A percentile compares a stretch with the other conserved stretches of the same genome.
phyloP scores from a whole-genome alignment of 1,140 invertebrate species.

The Cydia fagiglandana region DNA sequence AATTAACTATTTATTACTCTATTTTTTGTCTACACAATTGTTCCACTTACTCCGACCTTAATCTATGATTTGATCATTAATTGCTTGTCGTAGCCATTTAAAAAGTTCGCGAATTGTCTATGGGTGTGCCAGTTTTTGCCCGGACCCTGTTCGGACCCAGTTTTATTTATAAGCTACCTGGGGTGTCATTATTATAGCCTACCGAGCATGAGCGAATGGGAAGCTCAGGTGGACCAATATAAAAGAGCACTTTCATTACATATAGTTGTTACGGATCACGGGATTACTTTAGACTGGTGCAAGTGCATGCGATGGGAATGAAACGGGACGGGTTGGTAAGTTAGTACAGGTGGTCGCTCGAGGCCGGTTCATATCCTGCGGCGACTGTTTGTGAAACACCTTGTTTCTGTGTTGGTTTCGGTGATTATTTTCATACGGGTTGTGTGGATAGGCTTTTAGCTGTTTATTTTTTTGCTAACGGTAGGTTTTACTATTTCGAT shows the following conservation, averaged over 20 bases:
- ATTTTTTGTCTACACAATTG: conserved; percentile 15
- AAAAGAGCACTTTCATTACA: not conserved
- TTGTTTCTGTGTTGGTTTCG: conserved; percentile 31
- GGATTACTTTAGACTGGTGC: not conserved
- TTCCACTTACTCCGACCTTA: conserved; percentile 6
- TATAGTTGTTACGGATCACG: not conserved
- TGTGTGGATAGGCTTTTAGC: not conserved
- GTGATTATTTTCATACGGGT: conserved; percentile 20
- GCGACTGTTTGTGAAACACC: conserved; percentile 43
- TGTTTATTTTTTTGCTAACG: not conserved
- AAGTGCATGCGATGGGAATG: not conserved
- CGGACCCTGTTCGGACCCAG: conserved; percentile 5
- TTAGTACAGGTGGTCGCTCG: conserved; percentile 33
- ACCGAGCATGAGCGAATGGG: not conserved
- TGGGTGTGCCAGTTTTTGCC: conserved; percentile 17
- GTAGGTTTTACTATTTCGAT: not conserved
- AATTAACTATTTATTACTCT: conserved; percentile 28
- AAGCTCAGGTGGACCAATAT: not conserved
- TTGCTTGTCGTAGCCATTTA: conserved; percentile 20
- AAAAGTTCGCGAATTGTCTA: conserved; percentile 20
- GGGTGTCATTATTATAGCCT: not conserved
- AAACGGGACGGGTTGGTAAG: conserved; percentile 32
- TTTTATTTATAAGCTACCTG: conserved; percentile 25
- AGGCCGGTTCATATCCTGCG: conserved; percentile 38
- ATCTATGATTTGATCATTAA: conserved; percentile 15